These are phyloP conservation scores for Sebastes alutus DNA, from an alignment of 2,797 vertebrate species.

Conservation along the genomic window DNA sequence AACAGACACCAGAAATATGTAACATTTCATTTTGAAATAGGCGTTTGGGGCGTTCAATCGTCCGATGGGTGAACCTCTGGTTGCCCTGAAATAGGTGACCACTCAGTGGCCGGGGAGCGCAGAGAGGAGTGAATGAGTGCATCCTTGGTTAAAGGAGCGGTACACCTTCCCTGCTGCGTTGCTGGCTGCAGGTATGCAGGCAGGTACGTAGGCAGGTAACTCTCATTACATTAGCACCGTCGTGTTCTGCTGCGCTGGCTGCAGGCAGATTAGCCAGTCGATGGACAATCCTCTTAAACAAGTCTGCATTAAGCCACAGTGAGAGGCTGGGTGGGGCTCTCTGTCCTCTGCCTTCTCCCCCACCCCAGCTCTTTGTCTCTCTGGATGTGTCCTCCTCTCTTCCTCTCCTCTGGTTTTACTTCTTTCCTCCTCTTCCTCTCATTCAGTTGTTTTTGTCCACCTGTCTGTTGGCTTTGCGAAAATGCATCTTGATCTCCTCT, in stretches of 20 bases:
- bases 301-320: constrained; percentile 76
- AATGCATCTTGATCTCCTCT: constrained; percentile 83
- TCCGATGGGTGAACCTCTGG: constrained; percentile 35
- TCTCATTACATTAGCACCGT: constrained; percentile 83
- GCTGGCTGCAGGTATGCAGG: constrained; percentile 1
- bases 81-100: constrained; percentile 64
- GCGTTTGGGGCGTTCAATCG: constrained; percentile 45
- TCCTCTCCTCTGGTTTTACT: constrained; percentile 20
- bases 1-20: constrained; percentile 21
- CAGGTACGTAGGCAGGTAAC: constrained; percentile 52
- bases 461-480: constrained; percentile 83
- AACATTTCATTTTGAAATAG: constrained; percentile 66
- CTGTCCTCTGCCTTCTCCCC: constrained; percentile 44
- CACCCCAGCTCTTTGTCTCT: constrained; percentile 7
- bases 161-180: constrained; percentile 42
- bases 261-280: constrained; percentile 81
- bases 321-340: constrained; percentile 59
- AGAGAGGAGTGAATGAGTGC: constrained; percentile 52
- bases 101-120: constrained; percentile 77
- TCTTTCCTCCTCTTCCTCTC: constrained; percentile 4
- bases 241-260: constrained; percentile 82
- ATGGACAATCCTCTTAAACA: constrained; percentile 86
- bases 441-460: constrained; percentile 81
- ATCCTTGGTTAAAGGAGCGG: constrained; percentile 42
- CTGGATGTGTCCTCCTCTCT: constrained; percentile 25